Evolutionary conservation across 2,113 vertebrate genomes (phyloP), one percentile per base, ranked within the genome.

Genomic region (Lonchura striata): DNA sequence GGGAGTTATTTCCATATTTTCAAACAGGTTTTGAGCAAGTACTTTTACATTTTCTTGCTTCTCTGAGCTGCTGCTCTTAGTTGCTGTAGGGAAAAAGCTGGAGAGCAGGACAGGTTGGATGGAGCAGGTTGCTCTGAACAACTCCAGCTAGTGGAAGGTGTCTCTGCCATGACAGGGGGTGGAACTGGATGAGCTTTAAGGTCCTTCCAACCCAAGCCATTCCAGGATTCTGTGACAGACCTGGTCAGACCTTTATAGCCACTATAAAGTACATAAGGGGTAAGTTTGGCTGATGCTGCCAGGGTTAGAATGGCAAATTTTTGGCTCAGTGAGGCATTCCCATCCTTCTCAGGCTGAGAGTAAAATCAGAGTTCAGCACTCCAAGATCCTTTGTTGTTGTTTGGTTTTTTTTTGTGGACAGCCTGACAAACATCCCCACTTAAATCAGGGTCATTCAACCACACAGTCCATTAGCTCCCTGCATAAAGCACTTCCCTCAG

Each of bases 201-300:
- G 42, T 44, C 10, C 31, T 70, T 56, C 64, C 64, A 70, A 70
- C 15, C 8, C 35, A 70, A 56, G 60, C 10, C 10, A 56, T 24
- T 37, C 56, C 56, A 83, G 35, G 49, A 83, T 44, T 61, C n/a
- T 42, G 18, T 17, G 64, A 63, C 42, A 76, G 61, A 68, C 4
- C 9, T 8, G 11, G 30, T 18, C 11, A 27, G 44, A 68, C 27
- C 19, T 23, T 59, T 9, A 39, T 21, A 37, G 68, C 31, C 24
- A 14, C 15, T 9, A 25, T 28, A 44, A 61, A 13, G 3, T 10
- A 35, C 4, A 72, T 0, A 0, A 60, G 23, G n/a, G 20, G 3
- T 10, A 30, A 71, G 42, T 47, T 9, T 15, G 44, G 16, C 27
- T 49, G 30, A 42, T 30, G 10, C 21, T 35, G 33, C 8, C 0